Base-by-base conservation (phyloP, 2,888 invertebrate species). In the Masnerella sp. region DNA sequence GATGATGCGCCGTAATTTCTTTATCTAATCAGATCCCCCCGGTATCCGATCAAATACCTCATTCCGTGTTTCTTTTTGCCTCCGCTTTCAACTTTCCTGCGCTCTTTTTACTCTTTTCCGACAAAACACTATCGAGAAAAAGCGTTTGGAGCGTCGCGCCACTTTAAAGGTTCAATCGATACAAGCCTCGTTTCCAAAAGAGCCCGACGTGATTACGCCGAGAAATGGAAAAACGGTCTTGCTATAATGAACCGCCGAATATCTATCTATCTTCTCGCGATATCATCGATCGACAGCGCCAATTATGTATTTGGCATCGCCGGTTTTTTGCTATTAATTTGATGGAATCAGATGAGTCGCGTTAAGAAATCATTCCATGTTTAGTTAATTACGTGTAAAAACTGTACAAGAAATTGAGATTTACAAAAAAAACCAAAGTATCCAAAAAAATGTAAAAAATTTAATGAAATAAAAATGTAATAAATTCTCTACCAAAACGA, bases 161-260 rank as follows among this genome's bases (percentile, higher is more conserved):
- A 36, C 58, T 71, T 72, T 45, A 67, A 67, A 72, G 47, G 54
- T 42, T 67, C 61, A 67, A 72, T 72, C 72, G 72, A 72, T 72
- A 67, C 54, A 72, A 67, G 22, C 49, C 71, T 62, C 52, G 34
- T 51, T 52, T n/a, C 62, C 14, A 49, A 62, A 70, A 62, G 56
- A 61, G 64, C 49, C 51, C 62, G 68, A 73, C 62, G 68, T 62
- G 73, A 73, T 73, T 73, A 73, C 58, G 73, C 30, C 18, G 47
- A 68, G 64, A 64, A 58, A 69, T 51, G 64, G 59, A 69, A 69
- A 69, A 74, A 69, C 52, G 64, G 47, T 61, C 62, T 68, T 73
- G 69, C 69, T 69, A 74, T 74, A 69, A 74, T 62, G 65, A 74
- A 74, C 64, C 42, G 54, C 65, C 64, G 51, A 74, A 65, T 74